Conservation (phyloP, 2,113 vertebrate species). For the Megaleporinus macrocephalus region DNA sequence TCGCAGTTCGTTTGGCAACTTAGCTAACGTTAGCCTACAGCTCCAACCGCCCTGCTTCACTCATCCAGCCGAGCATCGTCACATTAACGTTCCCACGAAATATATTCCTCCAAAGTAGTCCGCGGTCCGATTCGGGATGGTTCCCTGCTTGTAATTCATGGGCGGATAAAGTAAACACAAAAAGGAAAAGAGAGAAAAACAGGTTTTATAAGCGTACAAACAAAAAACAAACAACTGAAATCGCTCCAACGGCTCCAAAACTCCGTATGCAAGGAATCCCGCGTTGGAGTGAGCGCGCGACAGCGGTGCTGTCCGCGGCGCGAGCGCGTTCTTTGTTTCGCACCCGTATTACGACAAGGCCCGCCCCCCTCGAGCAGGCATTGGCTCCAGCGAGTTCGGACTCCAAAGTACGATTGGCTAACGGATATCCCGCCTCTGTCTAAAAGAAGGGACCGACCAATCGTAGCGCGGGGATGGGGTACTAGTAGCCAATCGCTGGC, state of each 20-base stretch:
- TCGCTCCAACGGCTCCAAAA: conserved; percentile 57
- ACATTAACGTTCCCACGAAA: conserved; percentile 1
- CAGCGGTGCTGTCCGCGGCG: conserved; percentile 11
- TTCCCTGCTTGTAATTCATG: conserved; percentile 8
- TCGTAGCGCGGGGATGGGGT: background rate
- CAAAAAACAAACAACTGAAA: background rate
- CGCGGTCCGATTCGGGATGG: background rate
- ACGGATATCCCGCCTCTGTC: background rate
- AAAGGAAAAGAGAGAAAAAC: conserved; percentile 32
- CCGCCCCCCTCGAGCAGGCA: background rate
- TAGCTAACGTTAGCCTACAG: conserved; percentile 16
- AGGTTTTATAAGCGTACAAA: conserved; percentile 31
- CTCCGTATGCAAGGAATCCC: conserved; percentile 66
- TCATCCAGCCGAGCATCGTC: conserved; percentile 68
- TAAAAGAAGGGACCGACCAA: background rate
- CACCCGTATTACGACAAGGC: background rate
- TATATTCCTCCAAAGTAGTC: conserved; percentile 11
- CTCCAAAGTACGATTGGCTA: background rate
- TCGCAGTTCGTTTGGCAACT: background rate
- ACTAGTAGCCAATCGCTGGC: background rate
- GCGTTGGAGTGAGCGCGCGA: conserved; percentile 53
- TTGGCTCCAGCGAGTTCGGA: background rate
- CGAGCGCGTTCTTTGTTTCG: background rate
- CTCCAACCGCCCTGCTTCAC: conserved; percentile 52
- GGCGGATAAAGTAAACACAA: conserved; percentile 3